These are phyloP conservation scores for Oxystoma pomonae DNA, from an alignment of 2,888 invertebrate species.

Conservation along the genomic window DNA sequence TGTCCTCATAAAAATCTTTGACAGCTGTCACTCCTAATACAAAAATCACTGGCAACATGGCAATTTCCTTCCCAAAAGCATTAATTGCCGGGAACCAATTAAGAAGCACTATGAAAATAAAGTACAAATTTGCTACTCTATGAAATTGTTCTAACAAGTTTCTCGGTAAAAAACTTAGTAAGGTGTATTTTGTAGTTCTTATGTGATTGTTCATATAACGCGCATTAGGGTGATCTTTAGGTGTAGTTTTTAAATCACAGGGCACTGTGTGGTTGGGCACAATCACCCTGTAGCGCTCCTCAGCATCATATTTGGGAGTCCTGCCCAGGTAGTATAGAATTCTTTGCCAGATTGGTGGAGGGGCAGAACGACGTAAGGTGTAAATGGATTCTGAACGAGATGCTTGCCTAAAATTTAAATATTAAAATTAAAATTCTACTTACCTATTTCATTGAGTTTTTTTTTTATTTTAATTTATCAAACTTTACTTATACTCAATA, in stretches of 20 bases:
- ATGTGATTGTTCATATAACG: slow-evolving; percentile 78
- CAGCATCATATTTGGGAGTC: slow-evolving; percentile 56
- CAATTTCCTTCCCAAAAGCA: slow-evolving; percentile 93
- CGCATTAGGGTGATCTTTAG: slow-evolving; percentile 81
- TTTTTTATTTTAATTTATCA: too few species aligned
- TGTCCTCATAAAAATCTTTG: slow-evolving; percentile 93
- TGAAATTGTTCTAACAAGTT: slow-evolving; percentile 97
- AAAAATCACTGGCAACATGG: slow-evolving; percentile 92
- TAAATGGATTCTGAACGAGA: slow-evolving; percentile 88
- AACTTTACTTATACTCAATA: too few species aligned
- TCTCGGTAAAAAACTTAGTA: slow-evolving; percentile 90
- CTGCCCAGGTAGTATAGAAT: slow-evolving; percentile 59
- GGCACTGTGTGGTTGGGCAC: slow-evolving; percentile 85
- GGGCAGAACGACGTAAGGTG: slow-evolving; percentile 72
- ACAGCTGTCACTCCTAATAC: slow-evolving; percentile 91
- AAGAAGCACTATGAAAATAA: slow-evolving; percentile 91
- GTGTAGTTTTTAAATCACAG: slow-evolving; percentile 62
- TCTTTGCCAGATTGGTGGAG: slow-evolving; percentile 68
- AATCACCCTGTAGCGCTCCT: slow-evolving; percentile 55
- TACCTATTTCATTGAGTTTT: too few species aligned
- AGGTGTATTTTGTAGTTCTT: slow-evolving; percentile 91
- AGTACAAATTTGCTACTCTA: slow-evolving; percentile 95
- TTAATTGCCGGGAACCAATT: slow-evolving; percentile 95
- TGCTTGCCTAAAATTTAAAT: slow-evolving; percentile 67
- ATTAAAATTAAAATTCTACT: too few species aligned